Base-by-base conservation (phyloP, 2,113 vertebrate genomes). In the Lampris incognitus region DNA sequence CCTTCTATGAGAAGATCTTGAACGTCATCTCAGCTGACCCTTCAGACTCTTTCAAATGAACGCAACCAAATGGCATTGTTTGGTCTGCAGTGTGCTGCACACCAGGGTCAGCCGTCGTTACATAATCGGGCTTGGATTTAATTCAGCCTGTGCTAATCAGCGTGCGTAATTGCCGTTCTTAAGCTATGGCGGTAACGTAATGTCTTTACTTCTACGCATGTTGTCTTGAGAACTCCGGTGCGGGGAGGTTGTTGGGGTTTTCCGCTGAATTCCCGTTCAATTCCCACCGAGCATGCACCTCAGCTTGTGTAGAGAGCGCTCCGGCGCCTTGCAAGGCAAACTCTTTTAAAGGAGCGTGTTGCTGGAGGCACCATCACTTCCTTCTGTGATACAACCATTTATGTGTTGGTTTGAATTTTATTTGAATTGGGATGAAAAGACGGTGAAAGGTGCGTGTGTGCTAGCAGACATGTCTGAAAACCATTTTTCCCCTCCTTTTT, bases 401-500 rank as follows among this genome's bases (percentile, higher is more conserved):
- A 92, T 89, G 79, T 88, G 85, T 88, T 89, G 85, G 90, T 93
- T 91, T 78, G 86, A 88, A 87, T 94, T 92, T 90, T 92, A 91
- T 93, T 94, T 92, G 90, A 93, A 89, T 92, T 89, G 81, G 86
- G 87, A 93, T 94, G 86, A 93, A 93, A 93, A 82, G 91, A 91
- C 87, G 66, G 85, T 71, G 82, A 70, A 74, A 85, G 78, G 71
- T 65, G 76, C 40, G 24, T 86, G 76, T 82, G 78, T 40, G 57
- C 82, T 86, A 48, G 69, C 80, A 92, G 87, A 90, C 46, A 48
- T 72, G 76, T 82, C 77, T 92, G 86, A 89, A 88, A 86, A 83
- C 59, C 56, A 41, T 9, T 84, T 88, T 91, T 24, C 24, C 24
- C 24, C 24, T 24, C 24, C 24, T 24, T 24, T 78, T 72, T 82